Conservation (phyloP, 1,140 invertebrate genomes). For the Oncopodura yosiiana region DNA sequence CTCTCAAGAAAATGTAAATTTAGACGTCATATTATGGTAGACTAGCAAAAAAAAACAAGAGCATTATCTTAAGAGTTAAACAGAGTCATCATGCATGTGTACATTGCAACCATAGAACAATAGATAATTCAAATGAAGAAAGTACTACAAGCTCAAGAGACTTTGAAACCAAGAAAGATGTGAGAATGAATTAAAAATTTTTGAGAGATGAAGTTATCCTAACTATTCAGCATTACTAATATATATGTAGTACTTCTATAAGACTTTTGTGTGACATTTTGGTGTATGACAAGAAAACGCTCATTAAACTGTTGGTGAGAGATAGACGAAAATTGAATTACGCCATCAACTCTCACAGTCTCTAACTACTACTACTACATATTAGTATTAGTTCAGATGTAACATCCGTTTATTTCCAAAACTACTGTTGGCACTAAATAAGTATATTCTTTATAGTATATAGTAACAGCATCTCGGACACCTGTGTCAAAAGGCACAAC, state of each 20-base stretch:
- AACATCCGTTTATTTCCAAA: neutral
- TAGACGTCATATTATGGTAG: neutral
- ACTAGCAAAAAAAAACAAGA: neutral
- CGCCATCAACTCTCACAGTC: too few species aligned
- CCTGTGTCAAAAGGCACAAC: slow-evolving; percentile 16
- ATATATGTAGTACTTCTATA: too few species aligned
- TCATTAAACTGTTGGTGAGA: too few species aligned
- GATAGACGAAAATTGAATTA: too few species aligned
- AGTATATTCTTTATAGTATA: neutral
- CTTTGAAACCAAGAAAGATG: too few species aligned
- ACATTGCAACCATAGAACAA: neutral
- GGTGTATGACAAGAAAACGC: too few species aligned
- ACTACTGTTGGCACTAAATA: neutral
- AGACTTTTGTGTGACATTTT: too few species aligned
- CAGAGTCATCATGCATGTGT: slow-evolving; percentile 2
- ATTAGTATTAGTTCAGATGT: too few species aligned
- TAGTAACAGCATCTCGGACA: slow-evolving; percentile 5
- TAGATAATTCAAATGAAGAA: neutral
- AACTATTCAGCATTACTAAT: too few species aligned
- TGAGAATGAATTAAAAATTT: too few species aligned
- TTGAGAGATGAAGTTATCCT: too few species aligned
- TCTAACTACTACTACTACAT: too few species aligned
- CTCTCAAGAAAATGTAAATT: neutral
- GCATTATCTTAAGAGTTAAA: neutral
- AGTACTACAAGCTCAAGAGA: neutral